These are phyloP conservation scores for Saccostrea echinata DNA, from an alignment of 1,140 invertebrate genomes.

Conservation along the genomic window DNA sequence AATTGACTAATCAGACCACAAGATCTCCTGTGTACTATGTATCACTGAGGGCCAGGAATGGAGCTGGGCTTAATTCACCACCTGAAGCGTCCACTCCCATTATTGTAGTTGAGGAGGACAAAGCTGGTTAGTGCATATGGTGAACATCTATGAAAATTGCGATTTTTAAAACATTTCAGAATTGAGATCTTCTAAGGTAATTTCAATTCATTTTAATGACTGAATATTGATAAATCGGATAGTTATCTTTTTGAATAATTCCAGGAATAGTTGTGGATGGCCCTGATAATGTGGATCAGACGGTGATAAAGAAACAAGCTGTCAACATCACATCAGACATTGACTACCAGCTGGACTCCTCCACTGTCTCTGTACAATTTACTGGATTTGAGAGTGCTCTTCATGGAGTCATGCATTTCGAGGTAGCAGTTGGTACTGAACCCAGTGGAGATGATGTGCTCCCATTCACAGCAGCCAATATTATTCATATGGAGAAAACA, in stretches of 20 bases:
- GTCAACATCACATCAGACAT: conserved; percentile 47
- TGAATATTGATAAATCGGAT: neutral
- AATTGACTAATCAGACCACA: conserved; percentile 19
- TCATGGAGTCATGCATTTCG: conserved; percentile 63
- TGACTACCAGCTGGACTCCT: conserved; percentile 61
- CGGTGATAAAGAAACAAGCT: neutral
- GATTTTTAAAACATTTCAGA: too few species aligned
- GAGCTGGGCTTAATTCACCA: conserved; percentile 57
- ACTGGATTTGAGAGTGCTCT: conserved; percentile 61
- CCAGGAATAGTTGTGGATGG: conserved; percentile 66
- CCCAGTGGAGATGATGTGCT: conserved; percentile 65
- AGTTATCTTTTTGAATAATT: neutral
- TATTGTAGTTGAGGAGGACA: conserved; percentile 62
- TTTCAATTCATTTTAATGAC: too few species aligned
- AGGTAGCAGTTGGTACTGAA: conserved; percentile 68
- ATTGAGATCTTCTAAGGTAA: too few species aligned
- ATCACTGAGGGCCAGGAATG: conserved; percentile 51
- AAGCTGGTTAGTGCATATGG: too few species aligned
- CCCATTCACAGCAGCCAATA: conserved; percentile 57
- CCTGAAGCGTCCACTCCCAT: conserved; percentile 57
- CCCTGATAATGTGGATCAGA: conserved; percentile 45
- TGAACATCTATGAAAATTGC: too few species aligned
- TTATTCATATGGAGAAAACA: conserved; percentile 59
- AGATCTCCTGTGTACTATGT: conserved; percentile 64
- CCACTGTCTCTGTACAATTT: conserved; percentile 63